These are phyloP conservation scores for Pomacea maculata DNA, from an alignment of 1,140 invertebrate species.

Conservation along the genomic window DNA sequence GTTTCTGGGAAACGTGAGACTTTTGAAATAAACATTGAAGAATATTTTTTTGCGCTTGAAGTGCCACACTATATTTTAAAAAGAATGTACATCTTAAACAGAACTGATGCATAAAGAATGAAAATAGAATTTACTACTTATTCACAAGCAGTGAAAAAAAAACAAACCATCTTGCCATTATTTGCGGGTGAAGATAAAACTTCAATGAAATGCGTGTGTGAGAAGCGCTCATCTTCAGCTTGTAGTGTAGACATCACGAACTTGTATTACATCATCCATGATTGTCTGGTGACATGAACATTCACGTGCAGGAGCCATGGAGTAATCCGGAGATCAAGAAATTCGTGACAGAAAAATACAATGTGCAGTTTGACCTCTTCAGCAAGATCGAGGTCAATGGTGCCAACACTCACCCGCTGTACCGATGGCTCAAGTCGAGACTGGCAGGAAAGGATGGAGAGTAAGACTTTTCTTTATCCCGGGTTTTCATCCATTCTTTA, in stretches of 20 bases:
- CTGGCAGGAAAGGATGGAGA: conserved; percentile 65
- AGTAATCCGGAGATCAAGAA: conserved; percentile 49
- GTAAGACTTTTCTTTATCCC: conserved; percentile 18
- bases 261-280: too few species aligned
- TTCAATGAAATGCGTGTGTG: background rate
- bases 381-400: conserved; percentile 87
- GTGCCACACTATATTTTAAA: too few species aligned
- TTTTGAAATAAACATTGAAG: too few species aligned
- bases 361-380: conserved; percentile 57
- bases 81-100: too few species aligned
- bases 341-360: conserved; percentile 37
- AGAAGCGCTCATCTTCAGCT: background rate
- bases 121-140: too few species aligned
- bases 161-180: background rate
- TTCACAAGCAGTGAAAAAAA: background rate
- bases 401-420: conserved; percentile 81
- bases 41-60: too few species aligned
- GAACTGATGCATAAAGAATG: too few species aligned
- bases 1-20: too few species aligned
- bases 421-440: conserved; percentile 83
- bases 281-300: too few species aligned
- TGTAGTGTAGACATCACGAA: background rate
- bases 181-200: background rate
- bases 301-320: conserved; percentile 42
- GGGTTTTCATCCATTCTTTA: too few species aligned